Evolutionary conservation across 37 sponge, comb jelly and placozoan species (phyloP).

Genomic region (Hexactinellida sp.): DNA sequence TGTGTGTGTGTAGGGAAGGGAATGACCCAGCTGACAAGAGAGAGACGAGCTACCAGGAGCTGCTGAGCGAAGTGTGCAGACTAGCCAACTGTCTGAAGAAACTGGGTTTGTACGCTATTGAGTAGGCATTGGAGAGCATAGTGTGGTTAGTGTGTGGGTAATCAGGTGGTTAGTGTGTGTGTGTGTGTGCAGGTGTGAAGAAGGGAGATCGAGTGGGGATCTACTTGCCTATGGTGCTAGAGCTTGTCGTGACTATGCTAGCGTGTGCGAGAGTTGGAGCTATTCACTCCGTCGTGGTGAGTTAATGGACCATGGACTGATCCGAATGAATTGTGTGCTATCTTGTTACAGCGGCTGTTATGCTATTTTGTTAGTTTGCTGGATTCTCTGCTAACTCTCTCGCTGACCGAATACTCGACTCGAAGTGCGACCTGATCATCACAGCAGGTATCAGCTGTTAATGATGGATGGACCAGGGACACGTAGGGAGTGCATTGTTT

Average conservation of each 20-base stretch:
- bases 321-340: too few species aligned
- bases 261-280: constrained; percentile 94
- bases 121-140: too few species aligned
- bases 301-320: too few species aligned
- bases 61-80: constrained; percentile 23
- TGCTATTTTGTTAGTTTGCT: constrained; percentile 53
- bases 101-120: not conserved
- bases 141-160: too few species aligned
- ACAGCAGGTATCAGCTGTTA: constrained; percentile 19
- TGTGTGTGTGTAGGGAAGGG: constrained; percentile 22
- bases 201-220: constrained; percentile 86
- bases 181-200: constrained; percentile 39
- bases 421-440: constrained; percentile 24
- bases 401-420: constrained; percentile 59
- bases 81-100: constrained; percentile 19
- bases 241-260: constrained; percentile 64
- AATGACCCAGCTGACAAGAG: constrained; percentile 27
- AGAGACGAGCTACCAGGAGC: not conserved
- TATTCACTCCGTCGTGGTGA: constrained; percentile 55
- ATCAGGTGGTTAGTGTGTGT: too few species aligned
- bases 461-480: too few species aligned
- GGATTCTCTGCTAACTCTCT: constrained; percentile 93
- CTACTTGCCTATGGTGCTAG: constrained; percentile 77
- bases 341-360: not conserved
- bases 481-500: not conserved